Evolutionary conservation across 1,140 invertebrate genomes (phyloP), one percentile per base, ranked within the genome.

Genomic region (Eubasilissa regina): DNA sequence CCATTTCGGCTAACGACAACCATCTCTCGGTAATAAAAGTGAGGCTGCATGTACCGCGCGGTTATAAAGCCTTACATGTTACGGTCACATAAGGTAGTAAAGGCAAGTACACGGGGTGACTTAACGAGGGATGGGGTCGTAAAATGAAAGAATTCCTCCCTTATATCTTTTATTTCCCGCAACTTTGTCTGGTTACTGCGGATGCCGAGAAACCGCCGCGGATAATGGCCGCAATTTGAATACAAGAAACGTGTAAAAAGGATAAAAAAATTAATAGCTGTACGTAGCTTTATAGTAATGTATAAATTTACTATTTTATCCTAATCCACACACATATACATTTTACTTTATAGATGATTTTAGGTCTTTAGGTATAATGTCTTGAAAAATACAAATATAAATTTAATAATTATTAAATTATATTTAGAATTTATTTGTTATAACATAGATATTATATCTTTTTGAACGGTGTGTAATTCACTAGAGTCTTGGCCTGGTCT

Each of bases 41-140:
- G 25, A 35, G 25, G 25, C 25, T 35, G 25, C 25, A 35, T 35
- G 25, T 35, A 35, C 25, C 25, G 25, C 25, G 25, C 25, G 25
- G 25, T 35, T 35, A 35, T 35, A 35, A 35, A 35, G 25, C 25
- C 25, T 35, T 35, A 35, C 25, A 35, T 35, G 25, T 35, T 35
- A 35, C 25, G 25, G 25, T 35, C 25, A 15, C 53, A 19, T 56
- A 56, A 15, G 58, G 58, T 21, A 62, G 58, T 62, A 62, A 62
- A 62, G 58, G 58, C 19, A 13, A 62, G 17, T 21, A 15, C 15
- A 17, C 3, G 25, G 58, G 58, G 17, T 25, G 58, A 19, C 58
- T 62, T 62, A 62, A 62, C 58, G 58, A 62, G 58, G 7, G 9
- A 43, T 25, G 58, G 25, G 58, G 58, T 62, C 58, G 58, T 62